Percentiles rank a stretch among this genome's conserved stretches.
Conservation (phyloP, 2,797 vertebrate genomes). For the Agapornis canus region DNA sequence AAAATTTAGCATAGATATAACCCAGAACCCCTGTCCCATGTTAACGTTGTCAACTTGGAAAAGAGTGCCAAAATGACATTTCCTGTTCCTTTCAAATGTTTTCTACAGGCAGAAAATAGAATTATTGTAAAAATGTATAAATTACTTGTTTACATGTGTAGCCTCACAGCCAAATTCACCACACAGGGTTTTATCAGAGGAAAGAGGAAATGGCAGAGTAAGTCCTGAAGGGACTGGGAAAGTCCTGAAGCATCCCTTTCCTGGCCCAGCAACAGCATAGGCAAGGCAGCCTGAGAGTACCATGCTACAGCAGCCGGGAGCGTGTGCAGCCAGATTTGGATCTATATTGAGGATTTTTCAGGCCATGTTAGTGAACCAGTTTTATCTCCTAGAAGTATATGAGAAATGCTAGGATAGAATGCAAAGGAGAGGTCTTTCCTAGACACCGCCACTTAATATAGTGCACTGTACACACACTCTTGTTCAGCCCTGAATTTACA, state of each 20-base stretch:
- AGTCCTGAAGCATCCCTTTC: not conserved
- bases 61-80: not conserved
- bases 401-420: not conserved
- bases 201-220: not conserved
- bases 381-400: not conserved
- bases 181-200: not conserved
- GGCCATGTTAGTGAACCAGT: not conserved
- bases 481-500: not conserved
- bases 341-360: not conserved
- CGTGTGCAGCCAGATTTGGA: not conserved
- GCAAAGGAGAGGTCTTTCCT: not conserved
- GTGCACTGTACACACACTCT: not conserved
- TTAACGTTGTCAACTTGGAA: not conserved
- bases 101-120: not conserved
- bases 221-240: not conserved
- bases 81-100: not conserved
- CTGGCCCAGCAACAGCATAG: not conserved
- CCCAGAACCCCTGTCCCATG: not conserved
- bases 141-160: not conserved
- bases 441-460: not conserved
- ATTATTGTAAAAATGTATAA: not conserved
- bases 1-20: not conserved
- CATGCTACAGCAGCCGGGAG: not conserved
- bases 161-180: not conserved
- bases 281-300: not conserved